phyloP scores from a whole-genome alignment of 2,797 vertebrate species.

The Anas georgica region DNA sequence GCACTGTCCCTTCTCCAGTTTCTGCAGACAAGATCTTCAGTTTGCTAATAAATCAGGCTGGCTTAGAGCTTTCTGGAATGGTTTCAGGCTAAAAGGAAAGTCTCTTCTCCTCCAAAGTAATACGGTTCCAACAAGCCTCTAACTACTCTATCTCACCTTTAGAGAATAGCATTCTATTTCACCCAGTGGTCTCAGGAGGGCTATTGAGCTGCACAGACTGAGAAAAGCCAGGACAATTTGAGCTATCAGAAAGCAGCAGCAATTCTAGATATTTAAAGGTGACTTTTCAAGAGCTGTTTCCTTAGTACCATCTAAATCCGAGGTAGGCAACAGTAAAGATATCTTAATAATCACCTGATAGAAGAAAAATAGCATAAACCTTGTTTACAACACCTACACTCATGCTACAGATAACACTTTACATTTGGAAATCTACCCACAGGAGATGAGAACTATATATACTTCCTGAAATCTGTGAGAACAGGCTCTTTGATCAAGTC shows the following conservation, averaged over 20 bases:
- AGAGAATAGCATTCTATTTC: not conserved
- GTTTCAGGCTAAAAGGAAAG: not conserved
- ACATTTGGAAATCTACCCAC: not conserved
- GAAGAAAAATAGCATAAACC: not conserved
- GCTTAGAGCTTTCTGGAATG: not conserved
- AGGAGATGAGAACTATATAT: not conserved
- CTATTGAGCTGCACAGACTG: not conserved
- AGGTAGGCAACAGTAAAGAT: not conserved
- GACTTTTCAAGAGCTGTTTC: not conserved
- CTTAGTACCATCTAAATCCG: not conserved
- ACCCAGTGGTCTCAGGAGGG: not conserved
- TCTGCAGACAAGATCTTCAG: not conserved
- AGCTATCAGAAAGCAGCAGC: not conserved
- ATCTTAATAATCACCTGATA: not conserved
- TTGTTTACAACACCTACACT: not conserved
- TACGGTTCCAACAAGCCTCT: not conserved
- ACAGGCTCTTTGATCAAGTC: not conserved
- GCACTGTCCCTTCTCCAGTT: not conserved
- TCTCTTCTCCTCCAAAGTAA: not conserved
- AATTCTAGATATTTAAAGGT: not conserved
- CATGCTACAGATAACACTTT: not conserved
- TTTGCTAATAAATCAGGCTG: not conserved
- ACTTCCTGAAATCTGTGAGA: not conserved
- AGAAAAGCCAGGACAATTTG: not conserved
- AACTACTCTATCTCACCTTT: not conserved